These are phyloP conservation scores for Galeopsomyia nigrocyanea DNA, from an alignment of 2,888 invertebrate genomes.

Conservation along the genomic window DNA sequence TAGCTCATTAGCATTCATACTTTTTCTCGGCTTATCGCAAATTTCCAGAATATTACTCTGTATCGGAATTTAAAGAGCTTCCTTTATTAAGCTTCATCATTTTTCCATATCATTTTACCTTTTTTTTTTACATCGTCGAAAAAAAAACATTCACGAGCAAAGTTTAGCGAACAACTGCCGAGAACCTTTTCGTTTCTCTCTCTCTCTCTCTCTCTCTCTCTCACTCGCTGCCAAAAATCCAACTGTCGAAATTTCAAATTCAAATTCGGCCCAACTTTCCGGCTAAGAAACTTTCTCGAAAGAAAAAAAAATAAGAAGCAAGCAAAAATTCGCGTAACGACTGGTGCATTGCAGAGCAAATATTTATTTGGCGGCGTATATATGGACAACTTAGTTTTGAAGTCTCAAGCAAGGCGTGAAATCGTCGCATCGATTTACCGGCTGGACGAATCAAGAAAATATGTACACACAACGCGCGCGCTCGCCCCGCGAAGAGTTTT, in stretches of 20 bases:
- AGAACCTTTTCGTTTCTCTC: too few relatives aligned
- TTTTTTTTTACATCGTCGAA: slow-evolving; percentile 9
- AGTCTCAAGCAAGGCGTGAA: slow-evolving; percentile 21
- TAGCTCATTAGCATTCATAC: slow-evolving; percentile 6
- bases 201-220: slow-evolving; percentile 26
- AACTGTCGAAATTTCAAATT: slow-evolving; percentile 9
- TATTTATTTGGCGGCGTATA: slow-evolving; percentile 54
- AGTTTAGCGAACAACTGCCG: too few relatives aligned
- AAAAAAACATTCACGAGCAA: neutral
- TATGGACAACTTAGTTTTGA: slow-evolving; percentile 19
- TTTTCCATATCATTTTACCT: too few relatives aligned
- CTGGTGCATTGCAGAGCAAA: slow-evolving; percentile 53
- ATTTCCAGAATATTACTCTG: slow-evolving; percentile 11
- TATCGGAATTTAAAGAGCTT: neutral
- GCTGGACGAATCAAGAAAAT: neutral
- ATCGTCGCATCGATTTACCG: neutral
- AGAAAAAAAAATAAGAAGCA: too few relatives aligned
- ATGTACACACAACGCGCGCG: too few relatives aligned
- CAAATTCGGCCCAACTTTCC: too few relatives aligned
- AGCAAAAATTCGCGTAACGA: neutral
- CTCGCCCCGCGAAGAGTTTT: too few relatives aligned
- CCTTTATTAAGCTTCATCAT: too few relatives aligned
- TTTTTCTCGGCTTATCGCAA: slow-evolving; percentile 12
- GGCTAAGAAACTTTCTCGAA: too few relatives aligned
- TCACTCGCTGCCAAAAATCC: slow-evolving; percentile 52